Conservation (phyloP, 2,888 invertebrate genomes). For the Ichneumoninae sp. region DNA sequence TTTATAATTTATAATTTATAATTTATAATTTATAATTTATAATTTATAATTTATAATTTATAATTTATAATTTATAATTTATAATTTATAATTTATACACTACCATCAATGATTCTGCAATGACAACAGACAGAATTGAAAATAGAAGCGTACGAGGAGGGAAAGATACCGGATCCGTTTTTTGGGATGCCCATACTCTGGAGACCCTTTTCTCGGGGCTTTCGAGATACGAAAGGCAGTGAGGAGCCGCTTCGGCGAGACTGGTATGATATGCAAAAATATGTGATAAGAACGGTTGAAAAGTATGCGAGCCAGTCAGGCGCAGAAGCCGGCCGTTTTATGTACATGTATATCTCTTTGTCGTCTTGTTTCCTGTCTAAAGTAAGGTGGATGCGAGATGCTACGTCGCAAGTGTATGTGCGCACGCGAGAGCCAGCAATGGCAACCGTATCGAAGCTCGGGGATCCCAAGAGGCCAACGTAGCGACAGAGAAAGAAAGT, state of each 20-base stretch:
- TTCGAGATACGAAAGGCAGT: constrained; percentile 43
- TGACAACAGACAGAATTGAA: constrained; percentile 23
- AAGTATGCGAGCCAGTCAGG: constrained; percentile 68
- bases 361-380: not conserved
- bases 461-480: constrained; percentile 73
- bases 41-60: no score
- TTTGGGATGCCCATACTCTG: constrained; percentile 28
- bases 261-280: constrained; percentile 80
- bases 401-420: constrained; percentile 41
- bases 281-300: constrained; percentile 78
- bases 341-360: constrained; percentile 58
- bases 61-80: no score
- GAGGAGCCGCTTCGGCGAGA: constrained; percentile 54
- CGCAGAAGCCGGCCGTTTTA: constrained; percentile 62
- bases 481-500: constrained; percentile 69
- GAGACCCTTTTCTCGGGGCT: constrained; percentile 36
- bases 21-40: no score
- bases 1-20: not conserved
- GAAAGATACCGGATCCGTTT: constrained; percentile 60
- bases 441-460: constrained; percentile 77
- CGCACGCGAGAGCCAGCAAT: constrained; percentile 63
- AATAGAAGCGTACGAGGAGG: constrained; percentile 43
- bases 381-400: constrained; percentile 63
- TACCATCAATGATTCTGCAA: constrained; percentile 73
- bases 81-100: no score